These are phyloP conservation scores for Caenorhabditis zanzibari DNA, from an alignment of 2,888 invertebrate genomes.

Conservation along the genomic window DNA sequence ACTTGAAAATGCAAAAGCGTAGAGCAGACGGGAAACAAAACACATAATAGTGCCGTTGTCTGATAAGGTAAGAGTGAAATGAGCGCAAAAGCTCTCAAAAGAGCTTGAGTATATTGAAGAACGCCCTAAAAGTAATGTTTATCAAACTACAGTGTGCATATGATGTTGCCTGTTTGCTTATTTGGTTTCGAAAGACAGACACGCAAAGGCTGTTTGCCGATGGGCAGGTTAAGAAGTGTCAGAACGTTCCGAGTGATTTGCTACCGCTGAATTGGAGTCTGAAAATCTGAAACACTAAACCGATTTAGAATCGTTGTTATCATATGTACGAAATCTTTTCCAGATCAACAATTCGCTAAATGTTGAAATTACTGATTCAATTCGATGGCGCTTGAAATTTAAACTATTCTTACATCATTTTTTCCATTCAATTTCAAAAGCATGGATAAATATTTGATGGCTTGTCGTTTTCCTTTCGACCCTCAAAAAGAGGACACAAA, in stretches of 20 bases:
- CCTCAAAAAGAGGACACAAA: not conserved
- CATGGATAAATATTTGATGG: slow-evolving; percentile 9
- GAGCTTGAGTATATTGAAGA: slow-evolving; percentile 14
- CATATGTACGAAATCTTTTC: too few species aligned
- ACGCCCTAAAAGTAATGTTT: slow-evolving; percentile 58
- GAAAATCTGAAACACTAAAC: not conserved
- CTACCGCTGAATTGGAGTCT: not conserved
- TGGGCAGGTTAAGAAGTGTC: slow-evolving; percentile 42
- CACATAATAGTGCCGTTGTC: slow-evolving; percentile 11
- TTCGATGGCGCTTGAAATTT: not conserved
- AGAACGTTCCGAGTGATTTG: slow-evolving; percentile 29
- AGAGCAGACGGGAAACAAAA: slow-evolving; percentile 30
- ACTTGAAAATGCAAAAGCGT: slow-evolving; percentile 9
- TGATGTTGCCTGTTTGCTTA: slow-evolving; percentile 54
- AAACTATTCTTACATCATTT: not conserved
- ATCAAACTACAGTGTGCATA: slow-evolving; percentile 62
- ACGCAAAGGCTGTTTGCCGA: slow-evolving; percentile 53
- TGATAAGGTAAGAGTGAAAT: slow-evolving; percentile 44
- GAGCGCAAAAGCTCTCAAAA: slow-evolving; percentile 30
- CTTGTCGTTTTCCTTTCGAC: not conserved
- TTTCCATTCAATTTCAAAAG: not conserved
- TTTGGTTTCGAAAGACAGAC: slow-evolving; percentile 53
- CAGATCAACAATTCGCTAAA: too few species aligned
- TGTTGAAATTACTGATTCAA: too few species aligned
- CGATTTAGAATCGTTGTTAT: too few species aligned